These are phyloP conservation scores for Esox lucius DNA, from an alignment of 2,797 vertebrate species.

Conservation along the genomic window DNA sequence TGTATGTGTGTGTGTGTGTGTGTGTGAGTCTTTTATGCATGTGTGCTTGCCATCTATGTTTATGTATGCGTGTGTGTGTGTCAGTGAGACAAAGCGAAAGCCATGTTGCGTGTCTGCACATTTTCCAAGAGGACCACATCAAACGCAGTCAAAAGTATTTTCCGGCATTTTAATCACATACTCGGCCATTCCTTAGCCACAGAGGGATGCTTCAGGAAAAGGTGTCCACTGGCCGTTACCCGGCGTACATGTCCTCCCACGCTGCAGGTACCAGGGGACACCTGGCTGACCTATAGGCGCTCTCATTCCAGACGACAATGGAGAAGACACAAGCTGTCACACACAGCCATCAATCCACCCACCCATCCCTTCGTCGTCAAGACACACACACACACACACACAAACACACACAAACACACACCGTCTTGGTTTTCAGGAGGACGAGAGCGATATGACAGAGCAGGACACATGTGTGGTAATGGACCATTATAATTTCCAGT, in stretches of 20 bases:
- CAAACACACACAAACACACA: not conserved
- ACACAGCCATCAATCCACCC: not conserved
- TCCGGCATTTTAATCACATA: no score
- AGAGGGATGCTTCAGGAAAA: not conserved
- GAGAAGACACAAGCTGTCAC: not conserved
- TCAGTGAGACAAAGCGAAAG: not conserved
- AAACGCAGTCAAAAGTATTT: not conserved
- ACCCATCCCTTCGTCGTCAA: not conserved
- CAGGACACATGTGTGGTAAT: not conserved
- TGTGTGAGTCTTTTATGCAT: not conserved
- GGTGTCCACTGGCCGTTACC: not conserved
- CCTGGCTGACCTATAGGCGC: not conserved
- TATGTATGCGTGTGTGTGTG: constrained; percentile 17
- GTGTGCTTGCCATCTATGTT: not conserved
- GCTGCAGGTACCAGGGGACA: no score
- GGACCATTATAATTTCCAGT: not conserved
- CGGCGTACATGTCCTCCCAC: not conserved
- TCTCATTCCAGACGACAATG: not conserved
- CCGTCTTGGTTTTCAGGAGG: no score
- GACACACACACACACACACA: not conserved
- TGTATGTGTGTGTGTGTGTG: constrained; percentile 21
- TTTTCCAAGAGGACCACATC: not conserved
- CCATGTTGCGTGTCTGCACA: not conserved
- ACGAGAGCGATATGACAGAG: not conserved
- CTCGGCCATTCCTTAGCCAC: not conserved